Percentiles rank a stretch among this genome's conserved stretches.
Evolutionary conservation across 35 echinoderm and acorn worm genomes (phyloP).

Genomic region (Ophioderma brevispina): DNA sequence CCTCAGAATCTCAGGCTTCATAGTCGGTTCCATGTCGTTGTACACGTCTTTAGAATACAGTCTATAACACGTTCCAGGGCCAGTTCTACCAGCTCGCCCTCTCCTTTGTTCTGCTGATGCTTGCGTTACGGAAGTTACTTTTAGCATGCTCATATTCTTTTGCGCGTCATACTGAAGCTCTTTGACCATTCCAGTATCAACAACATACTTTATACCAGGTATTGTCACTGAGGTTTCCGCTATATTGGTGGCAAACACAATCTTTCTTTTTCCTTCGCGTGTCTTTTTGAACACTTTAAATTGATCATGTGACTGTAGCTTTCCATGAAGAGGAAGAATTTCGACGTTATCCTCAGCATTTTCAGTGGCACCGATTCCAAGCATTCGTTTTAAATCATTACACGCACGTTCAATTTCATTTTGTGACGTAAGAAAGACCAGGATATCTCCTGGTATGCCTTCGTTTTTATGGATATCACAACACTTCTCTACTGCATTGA

Average conservation of each 20-base stretch:
- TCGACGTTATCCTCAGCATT: not conserved
- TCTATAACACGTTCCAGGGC: constrained; percentile 23
- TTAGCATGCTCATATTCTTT: constrained; percentile 43
- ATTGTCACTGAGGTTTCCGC: constrained; percentile 58
- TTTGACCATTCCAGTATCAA: constrained; percentile 53
- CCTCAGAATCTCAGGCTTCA: constrained; percentile 53
- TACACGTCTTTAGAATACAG: constrained; percentile 39
- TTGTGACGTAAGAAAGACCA: constrained; percentile 45
- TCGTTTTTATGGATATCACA: not conserved
- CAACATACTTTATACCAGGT: constrained; percentile 38
- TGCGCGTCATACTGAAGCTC: constrained; percentile 49
- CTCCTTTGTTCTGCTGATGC: constrained; percentile 46
- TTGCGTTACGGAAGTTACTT: constrained; percentile 34
- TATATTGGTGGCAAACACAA: constrained; percentile 59
- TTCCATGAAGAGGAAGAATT: constrained; percentile 52
- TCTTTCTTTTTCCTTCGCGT: constrained; percentile 20
- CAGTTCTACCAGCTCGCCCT: constrained; percentile 39
- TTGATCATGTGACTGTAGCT: constrained; percentile 49
- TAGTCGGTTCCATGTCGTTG: constrained; percentile 16
- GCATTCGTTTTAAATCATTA: constrained; percentile 6
- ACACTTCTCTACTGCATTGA: not conserved
- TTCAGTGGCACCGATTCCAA: not conserved
- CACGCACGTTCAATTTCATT: constrained; percentile 53
- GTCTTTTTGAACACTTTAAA: constrained; percentile 30
- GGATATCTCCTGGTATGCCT: constrained; percentile 23